Base-by-base conservation (phyloP, 2,113 vertebrate genomes). In the Dicrurus megarhynchus region DNA sequence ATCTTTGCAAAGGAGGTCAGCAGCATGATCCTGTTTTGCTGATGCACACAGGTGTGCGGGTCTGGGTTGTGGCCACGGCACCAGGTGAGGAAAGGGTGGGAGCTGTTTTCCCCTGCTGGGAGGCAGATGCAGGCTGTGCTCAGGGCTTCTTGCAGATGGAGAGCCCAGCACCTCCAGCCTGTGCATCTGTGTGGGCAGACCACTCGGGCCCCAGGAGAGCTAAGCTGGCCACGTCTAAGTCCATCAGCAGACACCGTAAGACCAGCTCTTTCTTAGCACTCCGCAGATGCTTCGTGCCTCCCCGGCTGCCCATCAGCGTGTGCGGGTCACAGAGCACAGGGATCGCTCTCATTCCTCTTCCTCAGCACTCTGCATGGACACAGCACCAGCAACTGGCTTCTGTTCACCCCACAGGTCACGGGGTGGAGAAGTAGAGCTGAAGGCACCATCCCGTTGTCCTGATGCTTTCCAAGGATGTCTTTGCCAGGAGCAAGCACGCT, bases 231-330 rank as follows among this genome's bases (percentile, higher is more conserved):
- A 75, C 0, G 56, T 95, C 95, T 97, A 92, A 97, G 96, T 95
- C 96, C 86, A 75, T 95, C 93, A 81, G 93, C 96, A 97, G 96
- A 97, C 96, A 24, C 80, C 69, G 4, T 97, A 97, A 96, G 93
- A 95, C 86, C 93, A 75, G 80, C 73, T 96, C 89, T 70, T 93
- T 21, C 95, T 96, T 75, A 97, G 94, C 90, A n/a, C 22, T 0
- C 68, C 64, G 84, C 86, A 93, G 95, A 75, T 81, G 91, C 94
- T 95, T 56, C 14, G 84, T 60, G 86, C 90, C 71, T 61, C 70
- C 22, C 53, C 2, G 7, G 64, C 75, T 60, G 68, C 89, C 91
- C 28, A 50, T 94, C 79, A 80, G 61, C 3, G 1, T 1, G 47
- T 1, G 5, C 28, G 49, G 65, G 75, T 85, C 92, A 91, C 86